Conservation (phyloP, 2,113 vertebrate species). For the Xenopus laevis region DNA sequence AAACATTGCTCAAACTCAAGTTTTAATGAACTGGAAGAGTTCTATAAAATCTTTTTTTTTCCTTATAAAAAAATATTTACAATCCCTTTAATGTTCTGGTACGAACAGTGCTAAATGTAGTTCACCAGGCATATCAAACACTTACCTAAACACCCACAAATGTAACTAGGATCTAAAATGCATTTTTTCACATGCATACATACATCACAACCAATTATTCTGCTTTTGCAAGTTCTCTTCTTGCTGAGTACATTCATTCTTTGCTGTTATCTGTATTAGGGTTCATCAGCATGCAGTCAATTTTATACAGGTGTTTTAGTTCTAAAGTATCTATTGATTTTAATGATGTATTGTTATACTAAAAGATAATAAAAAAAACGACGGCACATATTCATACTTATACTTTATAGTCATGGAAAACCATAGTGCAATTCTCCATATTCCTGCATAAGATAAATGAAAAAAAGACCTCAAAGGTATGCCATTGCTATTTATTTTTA, state of each 20-base stretch:
- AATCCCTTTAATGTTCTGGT: too few relatives aligned
- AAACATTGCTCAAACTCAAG: too few relatives aligned
- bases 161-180: too few relatives aligned
- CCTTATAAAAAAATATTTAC: too few relatives aligned
- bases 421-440: neutral
- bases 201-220: neutral
- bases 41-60: too few relatives aligned
- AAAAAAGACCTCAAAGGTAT: conserved; percentile 58
- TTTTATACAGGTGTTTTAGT: conserved; percentile 1
- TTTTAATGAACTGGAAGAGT: too few relatives aligned
- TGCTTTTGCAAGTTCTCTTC: neutral
- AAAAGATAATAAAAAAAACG: conserved; percentile 55
- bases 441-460: neutral
- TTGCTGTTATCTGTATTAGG: neutral
- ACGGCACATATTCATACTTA: neutral
- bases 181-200: neutral
- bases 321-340: neutral
- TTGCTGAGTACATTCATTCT: neutral
- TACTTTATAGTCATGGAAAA: neutral
- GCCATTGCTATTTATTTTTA: conserved; percentile 70
- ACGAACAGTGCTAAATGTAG: too few relatives aligned
- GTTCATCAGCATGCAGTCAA: neutral
- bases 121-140: too few relatives aligned
- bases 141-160: too few relatives aligned
- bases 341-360: conserved; percentile 50